Conservation (phyloP, 2,113 vertebrate genomes). For the Notothenia coriiceps region DNA sequence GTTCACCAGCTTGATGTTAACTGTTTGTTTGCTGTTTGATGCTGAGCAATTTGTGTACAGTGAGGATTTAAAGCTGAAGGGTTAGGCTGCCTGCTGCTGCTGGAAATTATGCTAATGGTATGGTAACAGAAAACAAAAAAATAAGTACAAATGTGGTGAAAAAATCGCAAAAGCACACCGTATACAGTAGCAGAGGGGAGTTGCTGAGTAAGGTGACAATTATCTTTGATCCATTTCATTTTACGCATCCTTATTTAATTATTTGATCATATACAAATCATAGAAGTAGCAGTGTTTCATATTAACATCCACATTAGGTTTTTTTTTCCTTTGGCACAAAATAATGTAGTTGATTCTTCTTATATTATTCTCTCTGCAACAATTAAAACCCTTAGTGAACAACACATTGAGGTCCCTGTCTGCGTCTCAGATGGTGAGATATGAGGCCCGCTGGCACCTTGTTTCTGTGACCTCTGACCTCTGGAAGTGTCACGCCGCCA, state of each 20-base stretch:
- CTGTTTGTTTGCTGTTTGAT: not conserved
- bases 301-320: not conserved
- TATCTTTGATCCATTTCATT: not conserved
- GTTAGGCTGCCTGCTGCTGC: too few relatives aligned
- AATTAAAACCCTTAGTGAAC: not conserved
- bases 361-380: not conserved
- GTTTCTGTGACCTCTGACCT: slow-evolving; percentile 83
- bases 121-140: not conserved
- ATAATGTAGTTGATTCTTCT: not conserved
- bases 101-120: not conserved
- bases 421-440: slow-evolving; percentile 76
- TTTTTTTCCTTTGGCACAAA: too few relatives aligned
- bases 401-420: slow-evolving; percentile 17
- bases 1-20: not conserved
- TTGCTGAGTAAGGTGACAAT: not conserved
- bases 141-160: not conserved
- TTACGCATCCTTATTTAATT: not conserved
- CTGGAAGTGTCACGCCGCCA: slow-evolving; percentile 69
- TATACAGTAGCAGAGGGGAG: not conserved
- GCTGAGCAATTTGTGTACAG: too few relatives aligned
- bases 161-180: too few relatives aligned
- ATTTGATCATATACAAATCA: not conserved
- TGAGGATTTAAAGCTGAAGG: too few relatives aligned
- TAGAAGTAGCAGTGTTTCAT: not conserved
- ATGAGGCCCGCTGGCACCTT: slow-evolving; percentile 82